phyloP scores from a whole-genome alignment of 2,888 invertebrate genomes.

The Trypoxylon attenuatum region DNA sequence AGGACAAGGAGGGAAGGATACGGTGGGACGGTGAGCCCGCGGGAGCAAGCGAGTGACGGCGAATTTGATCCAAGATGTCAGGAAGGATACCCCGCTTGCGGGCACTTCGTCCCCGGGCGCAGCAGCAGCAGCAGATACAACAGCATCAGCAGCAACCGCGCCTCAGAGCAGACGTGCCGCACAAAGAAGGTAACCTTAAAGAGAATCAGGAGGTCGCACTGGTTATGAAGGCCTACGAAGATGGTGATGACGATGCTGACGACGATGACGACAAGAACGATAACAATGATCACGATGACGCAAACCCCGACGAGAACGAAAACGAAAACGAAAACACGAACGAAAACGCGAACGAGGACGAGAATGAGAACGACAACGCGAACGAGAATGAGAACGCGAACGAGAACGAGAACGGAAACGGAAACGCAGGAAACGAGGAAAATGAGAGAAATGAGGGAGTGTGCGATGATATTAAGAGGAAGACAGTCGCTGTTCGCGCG shows the following conservation, averaged over 20 bases:
- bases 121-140: slow-evolving; percentile 32
- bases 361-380: background rate
- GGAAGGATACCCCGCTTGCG: slow-evolving; percentile 62
- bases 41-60: slow-evolving; percentile 16
- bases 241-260: background rate
- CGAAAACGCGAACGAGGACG: slow-evolving; percentile 2
- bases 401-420: slow-evolving; percentile 11
- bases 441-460: slow-evolving; percentile 3
- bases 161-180: background rate
- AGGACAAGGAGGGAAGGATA: slow-evolving; percentile 12
- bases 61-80: slow-evolving; percentile 55
- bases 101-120: slow-evolving; percentile 62
- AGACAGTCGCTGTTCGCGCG: too few relatives aligned
- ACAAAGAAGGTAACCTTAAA: slow-evolving; percentile 45
- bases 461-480: background rate
- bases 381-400: slow-evolving; percentile 32
- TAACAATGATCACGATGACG: slow-evolving; percentile 5
- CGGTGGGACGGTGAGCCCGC: slow-evolving; percentile 24
- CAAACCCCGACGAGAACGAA: background rate
- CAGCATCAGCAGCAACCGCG: background rate
- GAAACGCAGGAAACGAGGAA: too few relatives aligned
- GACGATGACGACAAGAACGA: slow-evolving; percentile 35
- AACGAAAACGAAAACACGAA: slow-evolving; percentile 40
- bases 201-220: slow-evolving; percentile 42
- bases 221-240: slow-evolving; percentile 34